Evolutionary conservation across 2,113 vertebrate species (phyloP).

Genomic region (Pseudorhombus dupliciocellatus): DNA sequence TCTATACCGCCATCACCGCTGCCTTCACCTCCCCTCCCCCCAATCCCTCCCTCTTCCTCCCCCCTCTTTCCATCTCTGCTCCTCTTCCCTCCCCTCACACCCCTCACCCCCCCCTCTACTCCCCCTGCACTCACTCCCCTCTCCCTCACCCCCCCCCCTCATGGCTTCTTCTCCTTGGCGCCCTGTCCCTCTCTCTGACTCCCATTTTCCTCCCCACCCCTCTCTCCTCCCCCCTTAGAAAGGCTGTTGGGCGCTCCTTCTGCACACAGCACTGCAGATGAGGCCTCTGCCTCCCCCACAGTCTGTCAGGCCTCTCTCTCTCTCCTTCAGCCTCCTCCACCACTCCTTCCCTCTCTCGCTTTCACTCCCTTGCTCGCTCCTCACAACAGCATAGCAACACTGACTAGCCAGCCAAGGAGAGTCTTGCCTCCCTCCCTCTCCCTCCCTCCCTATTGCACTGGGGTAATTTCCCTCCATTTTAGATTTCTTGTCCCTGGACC

Average conservation of each 20-base stretch:
- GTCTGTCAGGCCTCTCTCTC: constrained; percentile 62
- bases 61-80: not conserved
- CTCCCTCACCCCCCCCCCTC: constrained; percentile 3
- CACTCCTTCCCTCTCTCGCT: constrained; percentile 41
- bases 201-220: not conserved
- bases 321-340: constrained; percentile 45
- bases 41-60: not conserved
- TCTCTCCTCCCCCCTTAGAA: constrained; percentile 34
- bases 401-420: constrained; percentile 66
- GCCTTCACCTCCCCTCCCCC: constrained; percentile 12
- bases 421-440: constrained; percentile 52
- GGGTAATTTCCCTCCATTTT: constrained; percentile 79
- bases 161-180: too few species aligned
- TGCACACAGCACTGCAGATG: constrained; percentile 79
- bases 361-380: constrained; percentile 43
- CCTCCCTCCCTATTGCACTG: constrained; percentile 46
- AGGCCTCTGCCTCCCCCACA: constrained; percentile 76
- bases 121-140: not conserved
- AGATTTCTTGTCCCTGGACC: constrained; percentile 56
- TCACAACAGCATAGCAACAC: constrained; percentile 78
- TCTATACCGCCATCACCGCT: not conserved
- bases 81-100: constrained; percentile 1
- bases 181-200: constrained; percentile 7
- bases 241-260: constrained; percentile 67
- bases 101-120: not conserved